Base-by-base conservation (phyloP, 2,797 vertebrate species). In the Fundulus diaphanus region DNA sequence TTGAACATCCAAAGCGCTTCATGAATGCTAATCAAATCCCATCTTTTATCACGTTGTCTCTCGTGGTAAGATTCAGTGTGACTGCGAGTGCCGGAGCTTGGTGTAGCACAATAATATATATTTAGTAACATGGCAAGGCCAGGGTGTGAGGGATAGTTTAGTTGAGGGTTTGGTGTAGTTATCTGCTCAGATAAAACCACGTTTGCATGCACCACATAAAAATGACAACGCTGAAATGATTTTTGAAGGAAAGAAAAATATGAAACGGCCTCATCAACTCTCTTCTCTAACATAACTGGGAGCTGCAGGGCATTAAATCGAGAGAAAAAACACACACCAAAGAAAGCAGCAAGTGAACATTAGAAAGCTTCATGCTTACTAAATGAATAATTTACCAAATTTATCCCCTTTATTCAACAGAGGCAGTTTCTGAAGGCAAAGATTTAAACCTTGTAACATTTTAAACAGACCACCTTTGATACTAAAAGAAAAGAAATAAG, bases 301-400 rank as follows among this genome's bases (percentile, higher is more conserved):
- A 80, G 86, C 91, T 85, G 76, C 82, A 22, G 87, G 92, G 90
- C 85, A 87, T 83, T 73, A 48, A 81, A 76, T 29, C 16, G 27
- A 35, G 57, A 27, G 67, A 74, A 72, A 80, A 78, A 79, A 72
- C 78, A 79, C 29, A 54, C 52, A 80, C 29, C 46, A 77, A 84
- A 79, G 78, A 82, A 77, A 79, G 82, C 77, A 82, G 83, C 77
- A 37, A 73, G 83, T 7, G 24, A 86, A 87, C 81, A 84, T 90
- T 87, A 84, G 78, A 91, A 89, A 81, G 89, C 87, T 82, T 86
- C 85, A 84, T 91, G 90, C 84, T 88, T 90, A 80, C 88, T 87
- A 87, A 81, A 92, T 94, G 81, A 93, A 94, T 93, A 92, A 94
- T 91, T 94, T 85, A 94, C 85, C 31, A 54, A 86, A 90, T 84